Percentiles rank a stretch among this genome's conserved stretches.
These are phyloP conservation scores for Drosophila subobscura DNA, from an alignment of 1,140 invertebrate species.

Conservation along the genomic window DNA sequence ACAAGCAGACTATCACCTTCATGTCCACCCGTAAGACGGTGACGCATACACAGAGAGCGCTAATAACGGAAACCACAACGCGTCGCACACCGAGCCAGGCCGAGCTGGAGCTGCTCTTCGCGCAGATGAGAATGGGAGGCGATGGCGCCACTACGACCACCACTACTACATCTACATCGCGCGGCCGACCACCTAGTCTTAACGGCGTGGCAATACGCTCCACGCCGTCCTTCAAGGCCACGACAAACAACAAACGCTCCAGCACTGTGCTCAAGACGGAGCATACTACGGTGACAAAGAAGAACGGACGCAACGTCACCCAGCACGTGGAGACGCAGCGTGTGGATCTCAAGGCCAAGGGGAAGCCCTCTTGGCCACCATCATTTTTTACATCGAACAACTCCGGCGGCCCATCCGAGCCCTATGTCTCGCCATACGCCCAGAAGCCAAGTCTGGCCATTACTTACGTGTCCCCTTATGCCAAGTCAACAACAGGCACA, in stretches of 20 bases:
- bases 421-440: slow-evolving; percentile 49
- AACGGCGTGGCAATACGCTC: slow-evolving; percentile 60
- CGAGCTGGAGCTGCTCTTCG: slow-evolving; percentile 63
- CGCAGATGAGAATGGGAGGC: slow-evolving; percentile 44
- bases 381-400: slow-evolving; percentile 8
- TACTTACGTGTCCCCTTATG: slow-evolving; percentile 41
- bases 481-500: slow-evolving; percentile 8
- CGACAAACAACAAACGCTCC: slow-evolving; percentile 45
- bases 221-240: slow-evolving; percentile 57
- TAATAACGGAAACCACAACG: slow-evolving; percentile 65
- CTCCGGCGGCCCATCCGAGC: background rate
- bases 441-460: slow-evolving; percentile 33
- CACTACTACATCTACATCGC: slow-evolving; percentile 24
- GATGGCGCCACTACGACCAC: slow-evolving; percentile 31
- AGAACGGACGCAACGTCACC: slow-evolving; percentile 65
- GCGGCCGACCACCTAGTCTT: slow-evolving; percentile 38
- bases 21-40: slow-evolving; percentile 70
- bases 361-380: slow-evolving; percentile 16
- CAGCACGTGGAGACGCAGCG: slow-evolving; percentile 61
- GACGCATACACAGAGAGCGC: slow-evolving; percentile 70
- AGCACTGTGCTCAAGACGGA: slow-evolving; percentile 61
- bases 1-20: slow-evolving; percentile 69
- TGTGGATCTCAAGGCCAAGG: slow-evolving; percentile 53
- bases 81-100: slow-evolving; percentile 65
- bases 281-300: slow-evolving; percentile 68